Percentiles rank a stretch among this genome's conserved stretches.
Evolutionary conservation across 2,888 invertebrate genomes (phyloP).

Genomic region (Nephrotoma flavescens): DNA sequence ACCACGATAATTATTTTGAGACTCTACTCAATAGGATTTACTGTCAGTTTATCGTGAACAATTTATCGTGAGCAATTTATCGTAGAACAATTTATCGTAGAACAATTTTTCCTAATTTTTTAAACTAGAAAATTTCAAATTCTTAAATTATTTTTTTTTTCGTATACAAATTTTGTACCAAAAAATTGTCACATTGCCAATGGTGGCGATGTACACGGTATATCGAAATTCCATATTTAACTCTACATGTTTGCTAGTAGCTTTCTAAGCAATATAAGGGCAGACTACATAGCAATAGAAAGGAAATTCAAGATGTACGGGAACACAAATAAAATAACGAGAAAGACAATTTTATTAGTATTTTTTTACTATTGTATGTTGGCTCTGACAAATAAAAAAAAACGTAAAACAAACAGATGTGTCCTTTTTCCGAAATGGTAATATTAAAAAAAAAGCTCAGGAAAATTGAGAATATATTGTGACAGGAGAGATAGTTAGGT

Average conservation of each 20-base stretch:
- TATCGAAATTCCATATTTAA: too few relatives aligned
- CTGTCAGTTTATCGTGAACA: too few relatives aligned
- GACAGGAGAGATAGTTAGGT: background rate
- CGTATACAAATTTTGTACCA: too few relatives aligned
- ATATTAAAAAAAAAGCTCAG: background rate
- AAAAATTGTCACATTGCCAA: too few relatives aligned
- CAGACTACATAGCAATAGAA: background rate
- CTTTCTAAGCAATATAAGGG: background rate
- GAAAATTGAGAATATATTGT: background rate
- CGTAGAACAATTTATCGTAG: too few relatives aligned
- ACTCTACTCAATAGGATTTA: too few relatives aligned
- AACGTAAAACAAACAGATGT: background rate
- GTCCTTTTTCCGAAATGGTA: background rate
- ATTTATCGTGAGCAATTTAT: too few relatives aligned
- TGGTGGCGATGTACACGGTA: too few relatives aligned
- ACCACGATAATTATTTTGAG: too few relatives aligned
- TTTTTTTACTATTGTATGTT: background rate
- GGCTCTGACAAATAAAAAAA: background rate
- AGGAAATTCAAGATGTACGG: background rate
- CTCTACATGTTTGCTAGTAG: background rate
- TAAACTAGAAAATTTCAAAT: too few relatives aligned
- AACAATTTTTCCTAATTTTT: too few relatives aligned
- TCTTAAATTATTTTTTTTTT: too few relatives aligned
- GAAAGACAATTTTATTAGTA: background rate
- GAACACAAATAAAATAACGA: background rate